Conservation (phyloP, 2,888 invertebrate species). For the Dinocampus coccinellae region DNA sequence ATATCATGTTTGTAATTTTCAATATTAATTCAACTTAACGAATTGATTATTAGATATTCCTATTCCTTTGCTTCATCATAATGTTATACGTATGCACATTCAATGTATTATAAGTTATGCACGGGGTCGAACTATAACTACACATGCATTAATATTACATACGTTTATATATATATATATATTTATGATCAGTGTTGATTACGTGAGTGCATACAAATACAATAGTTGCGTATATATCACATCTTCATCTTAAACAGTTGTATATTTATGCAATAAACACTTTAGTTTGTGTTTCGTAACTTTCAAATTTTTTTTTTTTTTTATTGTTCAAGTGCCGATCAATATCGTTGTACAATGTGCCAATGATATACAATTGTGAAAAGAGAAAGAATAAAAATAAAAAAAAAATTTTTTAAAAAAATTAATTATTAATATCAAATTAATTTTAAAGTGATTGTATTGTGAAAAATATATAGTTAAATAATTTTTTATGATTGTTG, state of each 20-base stretch:
- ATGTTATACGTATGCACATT: background rate
- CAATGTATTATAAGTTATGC: background rate
- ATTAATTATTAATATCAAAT: too few relatives aligned
- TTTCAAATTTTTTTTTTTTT: constrained; percentile 39
- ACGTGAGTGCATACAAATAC: constrained; percentile 35
- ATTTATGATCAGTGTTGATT: constrained; percentile 28
- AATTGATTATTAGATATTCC: background rate
- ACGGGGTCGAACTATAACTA: background rate
- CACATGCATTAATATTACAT: background rate
- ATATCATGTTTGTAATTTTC: too few relatives aligned
- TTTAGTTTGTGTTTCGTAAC: constrained; percentile 42
- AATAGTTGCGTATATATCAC: background rate
- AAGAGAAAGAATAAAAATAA: background rate
- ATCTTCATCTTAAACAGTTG: constrained; percentile 1
- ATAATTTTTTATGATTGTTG: too few relatives aligned
- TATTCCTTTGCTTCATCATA: background rate
- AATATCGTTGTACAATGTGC: background rate
- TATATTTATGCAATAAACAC: constrained; percentile 30
- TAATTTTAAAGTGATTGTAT: too few relatives aligned
- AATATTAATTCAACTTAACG: too few relatives aligned
- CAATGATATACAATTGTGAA: background rate
- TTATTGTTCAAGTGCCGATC: constrained; percentile 14
- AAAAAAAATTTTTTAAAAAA: too few relatives aligned
- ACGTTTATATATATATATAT: too few relatives aligned
- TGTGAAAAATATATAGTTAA: too few relatives aligned